Evolutionary conservation across 2,113 vertebrate genomes (phyloP).

Genomic region (Desmodus rotundus): DNA sequence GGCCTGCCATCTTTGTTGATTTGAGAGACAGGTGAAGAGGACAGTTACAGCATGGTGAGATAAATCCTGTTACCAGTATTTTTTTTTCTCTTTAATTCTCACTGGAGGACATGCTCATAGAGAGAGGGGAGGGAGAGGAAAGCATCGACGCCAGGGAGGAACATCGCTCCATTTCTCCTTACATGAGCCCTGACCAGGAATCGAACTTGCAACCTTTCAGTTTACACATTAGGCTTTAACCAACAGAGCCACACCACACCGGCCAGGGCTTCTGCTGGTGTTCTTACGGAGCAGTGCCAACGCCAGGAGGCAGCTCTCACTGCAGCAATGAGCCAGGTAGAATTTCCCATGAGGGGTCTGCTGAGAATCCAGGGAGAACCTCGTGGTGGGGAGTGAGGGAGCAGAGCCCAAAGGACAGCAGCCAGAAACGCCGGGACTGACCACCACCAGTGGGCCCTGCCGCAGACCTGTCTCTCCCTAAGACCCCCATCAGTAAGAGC

Average conservation of each 20-base stretch:
- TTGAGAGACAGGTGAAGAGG: not conserved
- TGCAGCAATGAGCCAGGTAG: not conserved
- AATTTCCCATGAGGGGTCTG: not conserved
- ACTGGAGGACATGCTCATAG: no score
- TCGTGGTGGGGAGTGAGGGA: fast-evolving
- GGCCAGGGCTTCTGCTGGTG: no score
- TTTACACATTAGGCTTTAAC: no score
- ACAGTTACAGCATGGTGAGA: not conserved
- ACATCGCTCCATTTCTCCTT: no score
- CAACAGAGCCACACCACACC: no score
- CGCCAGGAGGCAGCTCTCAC: not conserved
- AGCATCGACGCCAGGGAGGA: no score
- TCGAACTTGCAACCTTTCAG: no score
- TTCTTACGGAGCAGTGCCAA: not conserved
- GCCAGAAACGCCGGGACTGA: no score
- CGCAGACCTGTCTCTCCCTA: fast-evolving
- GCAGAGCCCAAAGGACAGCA: not conserved
- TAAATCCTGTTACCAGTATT: no score
- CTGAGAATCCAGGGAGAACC: not conserved
- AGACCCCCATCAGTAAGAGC: not conserved
- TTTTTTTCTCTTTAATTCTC: no score
- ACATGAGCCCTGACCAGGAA: no score
- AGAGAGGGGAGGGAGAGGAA: no score
- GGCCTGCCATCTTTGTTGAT: fast-evolving
- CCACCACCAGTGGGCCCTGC: not conserved